phyloP scores from a whole-genome alignment of 1,140 invertebrate species.

The Brachionus koreanus region DNA sequence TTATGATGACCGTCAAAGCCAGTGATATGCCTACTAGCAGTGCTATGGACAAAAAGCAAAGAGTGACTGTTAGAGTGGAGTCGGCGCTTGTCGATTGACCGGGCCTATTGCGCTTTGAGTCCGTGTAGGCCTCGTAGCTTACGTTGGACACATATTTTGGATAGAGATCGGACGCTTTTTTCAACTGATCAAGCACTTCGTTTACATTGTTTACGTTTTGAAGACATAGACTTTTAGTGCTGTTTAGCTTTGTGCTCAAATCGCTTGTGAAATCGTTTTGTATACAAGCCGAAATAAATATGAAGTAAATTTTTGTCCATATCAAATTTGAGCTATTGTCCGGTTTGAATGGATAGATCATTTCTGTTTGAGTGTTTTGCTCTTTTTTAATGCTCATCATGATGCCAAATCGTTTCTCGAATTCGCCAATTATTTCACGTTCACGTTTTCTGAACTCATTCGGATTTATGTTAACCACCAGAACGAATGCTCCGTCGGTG shows the following conservation, averaged over 20 bases:
- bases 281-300: conserved; percentile 32
- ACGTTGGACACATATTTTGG: conserved; percentile 31
- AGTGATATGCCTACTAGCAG: conserved; percentile 16
- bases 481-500: conserved; percentile 7
- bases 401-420: conserved; percentile 25
- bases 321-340: neutral
- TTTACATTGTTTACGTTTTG: conserved; percentile 29
- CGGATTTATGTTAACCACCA: conserved; percentile 12
- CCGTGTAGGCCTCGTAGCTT: conserved; percentile 26
- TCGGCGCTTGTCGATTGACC: neutral
- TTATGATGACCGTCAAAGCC: conserved; percentile 12
- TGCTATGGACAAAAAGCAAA: conserved; percentile 3
- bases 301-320: conserved; percentile 34
- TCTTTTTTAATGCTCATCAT: conserved; percentile 18
- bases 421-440: neutral
- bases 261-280: neutral
- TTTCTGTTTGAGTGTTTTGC: neutral
- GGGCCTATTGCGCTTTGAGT: neutral
- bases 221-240: neutral
- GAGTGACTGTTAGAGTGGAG: neutral
- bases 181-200: neutral
- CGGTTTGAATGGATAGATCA: neutral
- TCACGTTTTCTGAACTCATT: neutral
- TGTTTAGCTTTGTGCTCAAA: neutral
- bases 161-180: conserved; percentile 27